These are phyloP conservation scores for Apodemia zela DNA, from an alignment of 2,888 invertebrate genomes.

Conservation along the genomic window DNA sequence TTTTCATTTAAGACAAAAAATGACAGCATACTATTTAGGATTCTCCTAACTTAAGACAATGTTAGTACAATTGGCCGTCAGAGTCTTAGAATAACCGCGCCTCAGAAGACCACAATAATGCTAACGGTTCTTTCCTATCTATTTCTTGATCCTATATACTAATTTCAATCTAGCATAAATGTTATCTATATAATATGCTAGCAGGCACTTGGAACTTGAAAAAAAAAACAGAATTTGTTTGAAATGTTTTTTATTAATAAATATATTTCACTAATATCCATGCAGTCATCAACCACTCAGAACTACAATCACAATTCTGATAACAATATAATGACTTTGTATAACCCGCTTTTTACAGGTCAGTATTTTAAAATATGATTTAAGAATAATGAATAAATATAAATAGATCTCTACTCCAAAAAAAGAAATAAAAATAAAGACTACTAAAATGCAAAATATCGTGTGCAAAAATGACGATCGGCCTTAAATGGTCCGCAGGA, in stretches of 20 bases:
- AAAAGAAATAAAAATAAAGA: conserved; percentile 20
- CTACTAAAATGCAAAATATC: conserved; percentile 19
- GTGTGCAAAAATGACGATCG: not conserved
- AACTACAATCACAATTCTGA: conserved; percentile 40
- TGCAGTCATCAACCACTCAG: conserved; percentile 53
- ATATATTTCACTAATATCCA: conserved; percentile 69
- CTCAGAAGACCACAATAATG: too few species aligned
- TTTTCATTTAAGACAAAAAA: too few species aligned
- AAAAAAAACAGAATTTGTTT: conserved; percentile 38
- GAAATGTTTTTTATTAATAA: conserved; percentile 50
- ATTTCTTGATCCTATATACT: too few species aligned
- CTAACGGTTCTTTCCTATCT: too few species aligned
- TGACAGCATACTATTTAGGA: too few species aligned
- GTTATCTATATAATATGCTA: too few species aligned
- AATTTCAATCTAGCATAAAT: too few species aligned
- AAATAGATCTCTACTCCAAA: conserved; percentile 40
- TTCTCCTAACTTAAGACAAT: too few species aligned
- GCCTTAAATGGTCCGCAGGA: not conserved
- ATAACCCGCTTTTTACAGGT: conserved; percentile 32
- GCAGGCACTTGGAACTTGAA: conserved; percentile 24
- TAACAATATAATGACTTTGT: conserved; percentile 41
- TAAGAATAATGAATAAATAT: conserved; percentile 26
- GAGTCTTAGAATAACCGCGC: too few species aligned
- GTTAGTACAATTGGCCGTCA: too few species aligned
- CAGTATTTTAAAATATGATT: conserved; percentile 23